phyloP scores from a whole-genome alignment of 2,113 vertebrate species.

The Prolemur simus region DNA sequence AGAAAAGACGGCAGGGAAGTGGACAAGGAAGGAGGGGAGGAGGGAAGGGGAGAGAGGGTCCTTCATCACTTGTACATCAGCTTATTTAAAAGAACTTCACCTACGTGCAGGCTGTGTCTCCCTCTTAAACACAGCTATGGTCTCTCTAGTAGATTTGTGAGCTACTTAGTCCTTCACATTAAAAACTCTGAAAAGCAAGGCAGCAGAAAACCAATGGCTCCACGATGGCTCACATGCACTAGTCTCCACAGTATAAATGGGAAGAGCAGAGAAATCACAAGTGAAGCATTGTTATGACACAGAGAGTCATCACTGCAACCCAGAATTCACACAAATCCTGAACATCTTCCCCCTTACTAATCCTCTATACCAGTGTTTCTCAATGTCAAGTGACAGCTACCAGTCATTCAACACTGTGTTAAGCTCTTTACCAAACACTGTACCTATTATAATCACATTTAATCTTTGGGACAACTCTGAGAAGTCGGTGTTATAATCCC shows the following conservation, averaged over 20 bases:
- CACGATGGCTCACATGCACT: not conserved
- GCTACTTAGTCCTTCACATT: no score
- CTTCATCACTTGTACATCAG: not conserved
- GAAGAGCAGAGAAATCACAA: no score
- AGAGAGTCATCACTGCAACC: accelerated
- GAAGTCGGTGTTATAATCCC: not conserved
- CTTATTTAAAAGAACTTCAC: not conserved
- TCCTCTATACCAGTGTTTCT: not conserved
- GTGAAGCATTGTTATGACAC: accelerated
- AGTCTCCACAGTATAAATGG: accelerated
- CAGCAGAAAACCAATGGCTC: not conserved
- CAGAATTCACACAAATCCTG: no score
- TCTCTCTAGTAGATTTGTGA: not conserved
- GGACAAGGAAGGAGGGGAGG: not conserved
- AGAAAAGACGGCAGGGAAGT: not conserved
- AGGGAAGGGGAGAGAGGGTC: not conserved
- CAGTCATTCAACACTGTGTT: not conserved
- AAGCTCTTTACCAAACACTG: not conserved
- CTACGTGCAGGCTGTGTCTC: accelerated
- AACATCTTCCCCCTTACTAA: not conserved
- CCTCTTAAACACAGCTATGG: not conserved
- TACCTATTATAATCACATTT: no score
- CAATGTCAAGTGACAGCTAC: not conserved
- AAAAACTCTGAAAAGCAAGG: not conserved
- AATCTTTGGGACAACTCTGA: not conserved